Conservation (phyloP, 2,797 vertebrate species). For the Acanthiza pusilla region DNA sequence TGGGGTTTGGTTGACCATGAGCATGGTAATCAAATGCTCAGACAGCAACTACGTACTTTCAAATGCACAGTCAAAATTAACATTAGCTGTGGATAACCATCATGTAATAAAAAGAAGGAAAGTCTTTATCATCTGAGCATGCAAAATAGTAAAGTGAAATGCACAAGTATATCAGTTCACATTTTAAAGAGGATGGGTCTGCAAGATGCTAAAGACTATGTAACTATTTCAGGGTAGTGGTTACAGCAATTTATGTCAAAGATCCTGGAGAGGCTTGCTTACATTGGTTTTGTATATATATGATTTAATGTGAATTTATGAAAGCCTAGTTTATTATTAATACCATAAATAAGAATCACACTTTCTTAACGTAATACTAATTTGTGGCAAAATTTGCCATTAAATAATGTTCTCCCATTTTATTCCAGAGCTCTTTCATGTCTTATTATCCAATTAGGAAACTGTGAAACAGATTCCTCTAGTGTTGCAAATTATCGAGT, state of each 20-base stretch:
- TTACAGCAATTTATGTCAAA: not conserved
- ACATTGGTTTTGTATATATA: not conserved
- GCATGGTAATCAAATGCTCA: not conserved
- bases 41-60: not conserved
- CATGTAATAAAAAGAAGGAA: not conserved
- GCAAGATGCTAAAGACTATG: not conserved
- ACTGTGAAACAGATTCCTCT: not conserved
- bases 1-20: rapidly evolving
- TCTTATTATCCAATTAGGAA: not conserved
- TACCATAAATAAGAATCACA: not conserved
- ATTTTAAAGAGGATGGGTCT: not conserved
- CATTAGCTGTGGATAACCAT: not conserved
- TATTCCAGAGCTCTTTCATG: not conserved
- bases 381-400: not conserved
- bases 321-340: not conserved
- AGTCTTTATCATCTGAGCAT: not conserved
- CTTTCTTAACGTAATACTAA: not conserved
- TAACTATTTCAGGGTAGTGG: not conserved
- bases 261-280: not conserved
- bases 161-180: not conserved
- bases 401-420: not conserved
- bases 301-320: not conserved
- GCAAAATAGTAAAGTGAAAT: not conserved
- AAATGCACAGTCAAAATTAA: not conserved
- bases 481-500: not conserved